Conservation (phyloP, 2,797 vertebrate genomes). For the Xiphophorus birchmanni region DNA sequence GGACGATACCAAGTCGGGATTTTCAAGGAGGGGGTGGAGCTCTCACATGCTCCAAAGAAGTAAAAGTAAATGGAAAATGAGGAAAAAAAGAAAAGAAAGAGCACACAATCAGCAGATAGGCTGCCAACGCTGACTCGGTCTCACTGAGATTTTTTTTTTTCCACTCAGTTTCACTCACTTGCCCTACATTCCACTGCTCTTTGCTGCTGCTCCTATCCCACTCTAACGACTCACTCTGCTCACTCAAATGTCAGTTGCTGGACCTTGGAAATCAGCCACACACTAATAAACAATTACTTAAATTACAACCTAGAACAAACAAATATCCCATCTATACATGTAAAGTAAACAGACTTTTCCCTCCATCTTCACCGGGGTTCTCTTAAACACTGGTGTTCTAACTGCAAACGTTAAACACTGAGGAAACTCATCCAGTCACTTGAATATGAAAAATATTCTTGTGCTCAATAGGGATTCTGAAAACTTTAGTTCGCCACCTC, state of each 20-base stretch:
- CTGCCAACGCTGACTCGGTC: slow-evolving; percentile 60
- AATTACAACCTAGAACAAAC: slow-evolving; percentile 6
- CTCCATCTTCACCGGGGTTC: not conserved
- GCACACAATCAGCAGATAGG: slow-evolving; percentile 57
- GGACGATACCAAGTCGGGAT: slow-evolving; percentile 76
- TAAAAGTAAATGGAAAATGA: slow-evolving; percentile 54
- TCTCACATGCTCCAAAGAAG: slow-evolving; percentile 21
- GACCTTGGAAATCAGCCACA: slow-evolving; percentile 49
- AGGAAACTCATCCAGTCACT: slow-evolving; percentile 1
- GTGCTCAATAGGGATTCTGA: slow-evolving; percentile 17
- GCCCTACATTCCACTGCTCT: slow-evolving; percentile 65
- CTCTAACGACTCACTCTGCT: slow-evolving; percentile 54
- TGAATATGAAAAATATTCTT: slow-evolving; percentile 11
- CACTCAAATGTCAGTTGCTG: slow-evolving; percentile 54
- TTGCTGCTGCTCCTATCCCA: slow-evolving; percentile 50
- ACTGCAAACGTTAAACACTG: not conserved
- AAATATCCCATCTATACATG: not conserved
- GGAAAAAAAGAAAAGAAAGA: slow-evolving; percentile 31
- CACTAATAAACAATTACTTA: slow-evolving; percentile 40
- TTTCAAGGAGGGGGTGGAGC: slow-evolving; percentile 60
- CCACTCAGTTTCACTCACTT: slow-evolving; percentile 54
- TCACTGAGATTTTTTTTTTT: slow-evolving; percentile 23
- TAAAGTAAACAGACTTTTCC: not conserved
- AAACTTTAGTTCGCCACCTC: slow-evolving; percentile 12
- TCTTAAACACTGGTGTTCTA: not conserved